A percentile compares a stretch with the other conserved stretches of the same genome.
These are phyloP conservation scores for Eucera pruinosa DNA, from an alignment of 2,888 invertebrate genomes.

Conservation along the genomic window DNA sequence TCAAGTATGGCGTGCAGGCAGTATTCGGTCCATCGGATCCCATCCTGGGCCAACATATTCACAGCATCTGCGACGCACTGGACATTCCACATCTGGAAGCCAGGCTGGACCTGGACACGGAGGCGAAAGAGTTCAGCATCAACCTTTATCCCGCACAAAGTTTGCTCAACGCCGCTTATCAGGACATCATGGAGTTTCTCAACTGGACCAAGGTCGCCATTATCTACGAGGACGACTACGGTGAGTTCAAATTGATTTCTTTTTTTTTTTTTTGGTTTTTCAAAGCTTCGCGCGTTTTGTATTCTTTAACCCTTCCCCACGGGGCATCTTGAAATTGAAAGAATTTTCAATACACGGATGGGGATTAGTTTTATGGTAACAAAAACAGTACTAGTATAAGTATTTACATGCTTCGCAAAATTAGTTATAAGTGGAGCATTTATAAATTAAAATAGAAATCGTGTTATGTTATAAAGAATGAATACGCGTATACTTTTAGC, in stretches of 20 bases:
- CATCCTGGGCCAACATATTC: constrained; percentile 90
- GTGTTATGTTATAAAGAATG: too few species aligned
- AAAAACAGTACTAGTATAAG: too few species aligned
- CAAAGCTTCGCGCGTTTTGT: not conserved
- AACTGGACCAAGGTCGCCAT: constrained; percentile 93
- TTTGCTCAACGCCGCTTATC: constrained; percentile 89
- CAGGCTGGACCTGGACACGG: constrained; percentile 87
- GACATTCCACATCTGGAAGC: constrained; percentile 93
- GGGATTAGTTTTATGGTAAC: too few species aligned
- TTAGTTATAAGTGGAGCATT: too few species aligned
- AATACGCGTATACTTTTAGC: too few species aligned
- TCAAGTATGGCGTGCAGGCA: constrained; percentile 89
- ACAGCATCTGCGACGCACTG: constrained; percentile 92
- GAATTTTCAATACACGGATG: too few species aligned
- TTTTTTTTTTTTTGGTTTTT: not conserved
- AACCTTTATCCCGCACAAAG: constrained; percentile 91
- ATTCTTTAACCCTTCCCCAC: too few species aligned
- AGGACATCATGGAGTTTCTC: constrained; percentile 91
- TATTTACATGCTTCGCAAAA: too few species aligned
- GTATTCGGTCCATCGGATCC: constrained; percentile 92
- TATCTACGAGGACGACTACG: constrained; percentile 91
- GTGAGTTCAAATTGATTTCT: constrained; percentile 83
- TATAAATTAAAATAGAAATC: too few species aligned
- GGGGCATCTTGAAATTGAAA: too few species aligned
- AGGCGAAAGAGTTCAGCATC: constrained; percentile 88